Percentiles rank a stretch among this genome's conserved stretches.
Evolutionary conservation across 1,140 invertebrate species (phyloP).

Genomic region (Pseudomyrmex gracilis): DNA sequence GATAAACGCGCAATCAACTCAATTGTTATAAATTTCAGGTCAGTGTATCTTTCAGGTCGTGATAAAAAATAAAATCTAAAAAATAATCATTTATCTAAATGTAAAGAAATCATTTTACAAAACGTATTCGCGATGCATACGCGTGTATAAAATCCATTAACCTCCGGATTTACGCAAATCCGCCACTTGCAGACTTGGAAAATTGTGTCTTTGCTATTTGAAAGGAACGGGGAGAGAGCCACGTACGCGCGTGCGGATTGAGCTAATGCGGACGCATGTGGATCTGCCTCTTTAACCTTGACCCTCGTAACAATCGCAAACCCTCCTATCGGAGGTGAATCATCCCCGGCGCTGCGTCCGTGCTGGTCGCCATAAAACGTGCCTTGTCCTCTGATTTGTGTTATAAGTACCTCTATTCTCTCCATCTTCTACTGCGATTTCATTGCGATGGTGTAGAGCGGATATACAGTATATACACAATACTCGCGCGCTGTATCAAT

Average conservation of each 20-base stretch:
- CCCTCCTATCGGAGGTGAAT: constrained; percentile 43
- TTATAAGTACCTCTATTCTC: constrained; percentile 26
- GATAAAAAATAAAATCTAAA: neutral
- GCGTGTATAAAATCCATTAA: constrained; percentile 6
- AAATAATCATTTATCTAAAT: neutral
- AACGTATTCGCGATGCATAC: too few relatives aligned
- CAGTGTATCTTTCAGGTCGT: too few relatives aligned
- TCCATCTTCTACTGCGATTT: neutral
- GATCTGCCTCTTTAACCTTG: constrained; percentile 52
- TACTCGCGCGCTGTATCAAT: neutral
- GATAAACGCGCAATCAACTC: neutral
- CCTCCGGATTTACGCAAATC: neutral
- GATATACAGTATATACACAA: too few relatives aligned
- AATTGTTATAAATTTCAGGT: too few relatives aligned
- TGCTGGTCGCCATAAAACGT: constrained; percentile 19
- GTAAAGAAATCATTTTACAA: too few relatives aligned
- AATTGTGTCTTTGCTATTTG: neutral
- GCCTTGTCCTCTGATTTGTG: constrained; percentile 25
- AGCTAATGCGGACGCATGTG: constrained; percentile 30
- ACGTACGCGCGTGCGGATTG: constrained; percentile 24
- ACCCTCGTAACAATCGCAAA: constrained; percentile 54
- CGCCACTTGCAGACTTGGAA: neutral
- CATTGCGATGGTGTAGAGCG: neutral
- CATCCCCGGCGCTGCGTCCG: constrained; percentile 19
- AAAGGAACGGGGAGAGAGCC: neutral